Evolutionary conservation across 1,140 invertebrate species (phyloP), one percentile per base, ranked within the genome.

Genomic region (Maconellicoccus hirsutus): DNA sequence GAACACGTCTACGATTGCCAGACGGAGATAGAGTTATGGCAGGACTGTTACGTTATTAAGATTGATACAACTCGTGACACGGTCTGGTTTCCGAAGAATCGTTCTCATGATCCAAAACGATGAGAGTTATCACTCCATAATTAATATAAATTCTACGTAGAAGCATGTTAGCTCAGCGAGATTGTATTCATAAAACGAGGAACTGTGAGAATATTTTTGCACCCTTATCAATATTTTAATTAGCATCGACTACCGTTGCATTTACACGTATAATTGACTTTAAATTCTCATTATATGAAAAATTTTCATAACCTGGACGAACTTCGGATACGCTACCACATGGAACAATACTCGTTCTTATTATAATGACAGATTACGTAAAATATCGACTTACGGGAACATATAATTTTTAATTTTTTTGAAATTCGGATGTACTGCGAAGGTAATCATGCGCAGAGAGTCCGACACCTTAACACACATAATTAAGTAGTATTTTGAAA

Each of bases 401-500:
- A 16, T 52, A 16, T 52, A 52, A 52, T 52, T 52, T 52, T 52
- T 6, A 8, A 14, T 52, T 52, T 52, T 52, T 52, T 52, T 52
- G 42, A 52, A 52, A 52, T 52, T 52, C 42, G 42, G 42, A 52
- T 52, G 42, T 52, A 16, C 10, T 52, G 6, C 42, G 42, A 52
- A 52, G 42, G 42, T 52, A 52, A 52, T 52, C 42, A 52, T 52
- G 42, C 42, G 42, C 42, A 16, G 6, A 52, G 42, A 19, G 10
- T 8, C 6, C 42, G 42, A 52, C 42, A 52, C 42, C 42, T 52
- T 52, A 52, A 52, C 42, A 52, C 42, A 52, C 42, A 52, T 52
- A 52, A 52, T 52, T 52, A 52, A 52, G 42, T 52, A 52, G 14
- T 52, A 52, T 52, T 52, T 52, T 52, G 42, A 52, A 52, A 52